A percentile compares a stretch with the other conserved stretches of the same genome.
Conservation (phyloP, 2,797 vertebrate species). For the Hylomyscus alleni region DNA sequence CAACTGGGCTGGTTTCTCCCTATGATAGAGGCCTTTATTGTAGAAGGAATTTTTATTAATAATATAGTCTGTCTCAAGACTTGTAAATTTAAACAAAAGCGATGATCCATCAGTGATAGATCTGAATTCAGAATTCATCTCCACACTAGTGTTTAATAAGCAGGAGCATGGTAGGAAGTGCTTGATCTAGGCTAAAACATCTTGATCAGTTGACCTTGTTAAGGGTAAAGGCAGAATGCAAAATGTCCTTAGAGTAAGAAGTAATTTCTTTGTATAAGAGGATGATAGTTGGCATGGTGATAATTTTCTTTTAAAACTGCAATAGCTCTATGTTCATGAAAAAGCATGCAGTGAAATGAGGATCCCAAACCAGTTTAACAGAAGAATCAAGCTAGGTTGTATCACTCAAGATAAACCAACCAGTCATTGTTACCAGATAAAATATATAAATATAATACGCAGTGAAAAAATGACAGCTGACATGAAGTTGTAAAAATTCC, state of each 20-base stretch:
- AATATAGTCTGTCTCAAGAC: not conserved
- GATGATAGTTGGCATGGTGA: not conserved
- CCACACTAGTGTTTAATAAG: not conserved
- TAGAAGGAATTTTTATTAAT: not conserved
- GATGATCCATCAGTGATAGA: not conserved
- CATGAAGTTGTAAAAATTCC: not conserved
- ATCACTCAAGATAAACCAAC: not conserved
- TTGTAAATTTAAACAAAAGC: not conserved
- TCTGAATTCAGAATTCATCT: not conserved
- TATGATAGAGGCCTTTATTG: not conserved
- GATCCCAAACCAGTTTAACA: not conserved
- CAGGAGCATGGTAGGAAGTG: not conserved
- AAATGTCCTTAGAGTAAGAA: too few species aligned
- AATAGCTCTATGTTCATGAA: not conserved
- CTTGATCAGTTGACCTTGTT: not conserved
- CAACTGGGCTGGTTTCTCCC: not conserved
- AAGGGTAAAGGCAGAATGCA: not conserved
- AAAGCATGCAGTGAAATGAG: not conserved
- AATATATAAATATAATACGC: not conserved
- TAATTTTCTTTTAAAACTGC: not conserved
- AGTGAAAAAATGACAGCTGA: too few species aligned
- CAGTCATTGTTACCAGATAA: not conserved
- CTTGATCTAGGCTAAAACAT: too few species aligned
- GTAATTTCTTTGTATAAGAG: not conserved
- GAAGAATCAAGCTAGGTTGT: not conserved